phyloP scores from a whole-genome alignment of 2,113 vertebrate species.

The Sterrhoptilus dennistouni region DNA sequence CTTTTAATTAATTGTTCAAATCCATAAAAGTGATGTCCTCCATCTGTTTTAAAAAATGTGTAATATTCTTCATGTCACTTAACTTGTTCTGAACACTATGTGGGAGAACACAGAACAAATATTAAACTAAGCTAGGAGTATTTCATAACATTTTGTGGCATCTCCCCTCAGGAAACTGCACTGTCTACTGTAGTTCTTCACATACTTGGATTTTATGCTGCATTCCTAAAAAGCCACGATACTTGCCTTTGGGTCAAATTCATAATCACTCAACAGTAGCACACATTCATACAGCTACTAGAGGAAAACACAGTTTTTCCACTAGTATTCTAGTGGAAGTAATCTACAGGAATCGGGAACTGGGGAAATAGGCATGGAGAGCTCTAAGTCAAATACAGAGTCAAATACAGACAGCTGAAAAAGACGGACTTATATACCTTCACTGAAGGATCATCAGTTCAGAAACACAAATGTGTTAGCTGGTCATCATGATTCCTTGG shows the following conservation, averaged over 20 bases:
- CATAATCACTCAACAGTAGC: neutral
- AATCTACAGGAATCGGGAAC: neutral
- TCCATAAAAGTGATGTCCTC: neutral
- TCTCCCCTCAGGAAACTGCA: neutral
- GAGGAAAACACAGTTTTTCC: neutral
- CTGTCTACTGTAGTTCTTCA: neutral
- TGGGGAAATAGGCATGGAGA: neutral
- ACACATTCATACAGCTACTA: neutral
- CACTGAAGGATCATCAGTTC: neutral
- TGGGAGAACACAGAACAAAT: slow-evolving; percentile 22
- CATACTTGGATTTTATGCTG: neutral
- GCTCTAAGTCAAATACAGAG: neutral
- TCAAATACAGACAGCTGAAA: neutral
- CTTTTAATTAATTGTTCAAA: slow-evolving; percentile 33
- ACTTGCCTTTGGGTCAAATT: neutral
- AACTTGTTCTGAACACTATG: slow-evolving; percentile 3
- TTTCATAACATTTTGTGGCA: slow-evolving; percentile 6
- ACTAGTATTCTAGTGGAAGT: neutral
- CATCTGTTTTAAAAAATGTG: slow-evolving; percentile 30
- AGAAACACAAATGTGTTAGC: neutral
- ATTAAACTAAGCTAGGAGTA: slow-evolving; percentile 29
- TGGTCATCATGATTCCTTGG: neutral
- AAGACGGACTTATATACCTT: neutral
- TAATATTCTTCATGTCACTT: slow-evolving; percentile 33
- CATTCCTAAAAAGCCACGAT: neutral